phyloP scores from a whole-genome alignment of 2,113 vertebrate species.

The Psittacus erithacus region DNA sequence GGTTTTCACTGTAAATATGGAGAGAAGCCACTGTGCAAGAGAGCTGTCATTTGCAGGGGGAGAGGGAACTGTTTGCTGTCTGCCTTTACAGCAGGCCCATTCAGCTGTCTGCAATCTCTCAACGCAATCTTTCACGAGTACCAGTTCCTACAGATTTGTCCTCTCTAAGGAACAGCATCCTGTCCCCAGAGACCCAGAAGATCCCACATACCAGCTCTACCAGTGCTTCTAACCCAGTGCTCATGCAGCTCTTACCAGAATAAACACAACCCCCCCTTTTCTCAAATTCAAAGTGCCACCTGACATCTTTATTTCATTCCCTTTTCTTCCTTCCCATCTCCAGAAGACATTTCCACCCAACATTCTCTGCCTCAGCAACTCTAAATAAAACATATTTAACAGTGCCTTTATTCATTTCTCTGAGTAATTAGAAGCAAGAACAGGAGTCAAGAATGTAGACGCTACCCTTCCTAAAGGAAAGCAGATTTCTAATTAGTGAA shows the following conservation, averaged over 20 bases:
- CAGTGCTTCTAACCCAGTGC: not conserved
- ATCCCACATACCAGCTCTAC: not conserved
- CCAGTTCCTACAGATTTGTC: not conserved
- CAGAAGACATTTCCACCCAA: conserved; percentile 33
- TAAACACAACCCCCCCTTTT: not conserved
- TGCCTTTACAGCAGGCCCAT: not conserved
- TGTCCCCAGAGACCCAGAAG: not conserved
- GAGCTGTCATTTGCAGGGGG: not conserved
- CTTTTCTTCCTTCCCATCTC: not conserved
- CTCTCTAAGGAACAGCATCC: not conserved
- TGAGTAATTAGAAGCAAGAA: conserved; percentile 72
- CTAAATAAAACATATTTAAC: conserved; percentile 65
- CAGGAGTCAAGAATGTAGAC: conserved; percentile 48
- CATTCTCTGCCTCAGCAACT: conserved; percentile 68
- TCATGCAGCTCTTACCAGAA: not conserved
- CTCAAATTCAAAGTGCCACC: not conserved
- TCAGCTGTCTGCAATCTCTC: fast-evolving
- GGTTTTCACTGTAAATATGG: fast-evolving
- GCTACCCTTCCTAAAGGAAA: conserved; percentile 55
- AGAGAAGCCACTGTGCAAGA: not conserved
- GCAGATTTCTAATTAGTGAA: conserved; percentile 72
- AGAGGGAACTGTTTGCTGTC: not conserved
- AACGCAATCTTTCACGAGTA: too few relatives aligned
- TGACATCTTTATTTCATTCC: not conserved
- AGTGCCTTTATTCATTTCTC: conserved; percentile 69